Base-by-base conservation (phyloP, 1,140 invertebrate species). In the Bombus huntii region DNA sequence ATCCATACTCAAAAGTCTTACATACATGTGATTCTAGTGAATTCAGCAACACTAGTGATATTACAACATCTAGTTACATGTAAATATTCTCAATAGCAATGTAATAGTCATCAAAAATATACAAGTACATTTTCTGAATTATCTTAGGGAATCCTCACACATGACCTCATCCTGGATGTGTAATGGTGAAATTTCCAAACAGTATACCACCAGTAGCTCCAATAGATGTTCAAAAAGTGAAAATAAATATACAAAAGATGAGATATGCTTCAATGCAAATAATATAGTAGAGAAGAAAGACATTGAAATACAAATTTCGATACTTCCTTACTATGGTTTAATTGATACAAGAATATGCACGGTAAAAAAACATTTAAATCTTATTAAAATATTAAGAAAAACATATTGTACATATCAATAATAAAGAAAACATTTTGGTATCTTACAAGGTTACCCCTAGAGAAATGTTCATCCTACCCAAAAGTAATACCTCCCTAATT, bases 401-500 rank as follows among this genome's bases (percentile, higher is more conserved):
- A 39, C 34, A 57, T 78, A 59, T 1, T 34, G 3, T 1, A 44
- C 66, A 6, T 3, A 44, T 79, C 28, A 73, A 59, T 39, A 4
- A 62, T 47, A 42, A 74, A 65, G 31, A 22, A 82, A 59, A 70
- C 1, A 73, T n/a, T 42, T 79, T 47, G 42, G 81, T 87, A 37
- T 83, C 57, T 65, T 37, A 72, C 39, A 62, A 92, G 92, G 86
- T 92, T 42, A 62, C 31, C 28, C 92, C 92, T 3, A 59, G 31
- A 59, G 92, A 92, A 88, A 74, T 89, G 62, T 90, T 88, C 71
- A 81, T 92, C 47, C 66, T 78, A 28, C 84, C 90, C 44, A 88
- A 92, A 81, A 39, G 68, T 53, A 90, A 71, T 79, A 57, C 68
- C 9, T 86, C 57, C 13, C 22, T 92, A 8, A 15, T 39, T 22